Conservation (phyloP, 1,140 invertebrate species). For the Colletes gigas region DNA sequence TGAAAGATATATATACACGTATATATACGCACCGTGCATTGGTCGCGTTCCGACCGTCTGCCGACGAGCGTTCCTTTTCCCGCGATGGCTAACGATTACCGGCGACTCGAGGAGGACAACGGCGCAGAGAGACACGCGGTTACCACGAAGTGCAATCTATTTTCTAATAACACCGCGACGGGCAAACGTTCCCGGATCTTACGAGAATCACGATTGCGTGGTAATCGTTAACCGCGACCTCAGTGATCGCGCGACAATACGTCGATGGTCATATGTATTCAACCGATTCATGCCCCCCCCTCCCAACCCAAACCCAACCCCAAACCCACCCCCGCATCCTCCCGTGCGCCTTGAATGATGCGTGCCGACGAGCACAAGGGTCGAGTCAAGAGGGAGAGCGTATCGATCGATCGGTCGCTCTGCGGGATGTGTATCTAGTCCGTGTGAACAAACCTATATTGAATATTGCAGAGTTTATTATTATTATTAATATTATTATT, state of each 20-base stretch:
- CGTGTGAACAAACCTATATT: conserved; percentile 77
- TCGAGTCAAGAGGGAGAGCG: conserved; percentile 43
- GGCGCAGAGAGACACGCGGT: not conserved
- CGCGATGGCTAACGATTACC: conserved; percentile 12
- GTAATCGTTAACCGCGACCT: conserved; percentile 32
- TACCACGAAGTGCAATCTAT: conserved; percentile 42
- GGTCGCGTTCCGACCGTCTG: not conserved
- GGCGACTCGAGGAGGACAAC: not conserved
- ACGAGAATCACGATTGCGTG: not conserved
- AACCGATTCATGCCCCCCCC: conserved; percentile 37
- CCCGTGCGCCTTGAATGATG: conserved; percentile 4
- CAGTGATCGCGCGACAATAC: conserved; percentile 23
- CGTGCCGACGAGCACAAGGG: conserved; percentile 30
- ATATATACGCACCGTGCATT: not conserved
- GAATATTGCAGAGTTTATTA: conserved; percentile 76
- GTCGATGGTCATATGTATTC: conserved; percentile 43
- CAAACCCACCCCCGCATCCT: not conserved
- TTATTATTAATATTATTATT: conserved; percentile 52
- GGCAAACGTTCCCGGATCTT: not conserved
- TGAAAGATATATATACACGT: not conserved
- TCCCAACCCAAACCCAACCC: not conserved
- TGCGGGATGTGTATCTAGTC: conserved; percentile 75
- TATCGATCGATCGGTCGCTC: conserved; percentile 51
- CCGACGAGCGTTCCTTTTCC: not conserved
- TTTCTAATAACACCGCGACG: conserved; percentile 1